Percentiles rank a stretch among this genome's conserved stretches.
These are phyloP conservation scores for Heliothis virescens DNA, from an alignment of 1,140 invertebrate species.

Conservation along the genomic window DNA sequence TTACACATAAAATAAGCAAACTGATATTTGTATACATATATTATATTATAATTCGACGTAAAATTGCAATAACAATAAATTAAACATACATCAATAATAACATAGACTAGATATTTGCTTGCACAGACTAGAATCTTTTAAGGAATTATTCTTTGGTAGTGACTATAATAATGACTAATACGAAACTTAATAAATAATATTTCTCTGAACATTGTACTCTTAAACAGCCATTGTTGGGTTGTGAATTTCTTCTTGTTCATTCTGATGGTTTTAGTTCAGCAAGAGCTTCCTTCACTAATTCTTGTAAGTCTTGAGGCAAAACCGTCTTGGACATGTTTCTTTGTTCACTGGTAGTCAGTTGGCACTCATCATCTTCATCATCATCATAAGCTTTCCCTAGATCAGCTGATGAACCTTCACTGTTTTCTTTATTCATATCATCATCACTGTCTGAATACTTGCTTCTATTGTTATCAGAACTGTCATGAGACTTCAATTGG, in stretches of 20 bases:
- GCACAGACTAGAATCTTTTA: constrained; percentile 41
- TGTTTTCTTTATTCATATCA: constrained; percentile 54
- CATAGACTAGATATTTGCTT: constrained; percentile 52
- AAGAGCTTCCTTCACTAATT: constrained; percentile 81
- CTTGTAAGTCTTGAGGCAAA: constrained; percentile 78
- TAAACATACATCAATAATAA: constrained; percentile 45
- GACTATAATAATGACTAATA: not conserved
- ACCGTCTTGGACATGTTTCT: constrained; percentile 66
- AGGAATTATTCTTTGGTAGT: constrained; percentile 39
- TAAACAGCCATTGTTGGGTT: not conserved
- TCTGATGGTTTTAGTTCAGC: constrained; percentile 74
- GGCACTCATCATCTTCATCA: constrained; percentile 51
- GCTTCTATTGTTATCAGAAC: constrained; percentile 53
- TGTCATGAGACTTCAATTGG: constrained; percentile 56
- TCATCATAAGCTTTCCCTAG: constrained; percentile 50
- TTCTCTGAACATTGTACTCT: constrained; percentile 11
- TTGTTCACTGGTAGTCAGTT: constrained; percentile 50
- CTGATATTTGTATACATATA: constrained; percentile 17
- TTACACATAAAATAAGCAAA: constrained; percentile 1
- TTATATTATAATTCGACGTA: constrained; percentile 41
- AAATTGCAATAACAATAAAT: constrained; percentile 41
- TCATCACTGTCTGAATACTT: constrained; percentile 72
- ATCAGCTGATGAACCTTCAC: constrained; percentile 52
- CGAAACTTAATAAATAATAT: not conserved
- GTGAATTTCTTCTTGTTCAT: constrained; percentile 30